These are phyloP conservation scores for Dyspetes luteomarginatus DNA, from an alignment of 2,888 invertebrate species.

Conservation along the genomic window DNA sequence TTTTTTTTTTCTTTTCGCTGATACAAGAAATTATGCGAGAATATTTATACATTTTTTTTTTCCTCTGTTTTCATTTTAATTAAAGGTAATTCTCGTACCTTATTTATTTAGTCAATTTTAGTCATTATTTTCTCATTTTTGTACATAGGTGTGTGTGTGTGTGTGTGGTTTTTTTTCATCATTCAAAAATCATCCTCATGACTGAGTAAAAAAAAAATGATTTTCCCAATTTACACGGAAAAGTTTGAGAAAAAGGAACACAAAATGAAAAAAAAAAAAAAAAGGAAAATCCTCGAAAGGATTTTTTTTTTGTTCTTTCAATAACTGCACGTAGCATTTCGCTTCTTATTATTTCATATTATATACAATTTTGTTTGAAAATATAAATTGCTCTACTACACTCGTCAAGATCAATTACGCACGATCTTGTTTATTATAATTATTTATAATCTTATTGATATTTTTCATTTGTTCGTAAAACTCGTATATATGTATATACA, in stretches of 20 bases:
- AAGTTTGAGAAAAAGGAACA: constrained; percentile 40
- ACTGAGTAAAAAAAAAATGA: constrained; percentile 58
- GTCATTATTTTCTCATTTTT: constrained; percentile 20
- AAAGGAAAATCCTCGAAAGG: not conserved
- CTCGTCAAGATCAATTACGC: constrained; percentile 51
- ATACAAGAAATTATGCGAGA: constrained; percentile 61
- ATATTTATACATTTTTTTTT: constrained; percentile 55
- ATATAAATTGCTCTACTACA: constrained; percentile 57
- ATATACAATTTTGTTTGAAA: constrained; percentile 62
- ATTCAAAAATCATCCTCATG: not conserved
- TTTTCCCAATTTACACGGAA: constrained; percentile 47
- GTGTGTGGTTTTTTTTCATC: constrained; percentile 19
- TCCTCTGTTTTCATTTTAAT: constrained; percentile 48
- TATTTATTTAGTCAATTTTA: constrained; percentile 50
- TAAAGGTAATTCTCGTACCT: constrained; percentile 54
- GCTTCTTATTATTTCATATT: constrained; percentile 30
- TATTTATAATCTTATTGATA: constrained; percentile 56
- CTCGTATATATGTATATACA: constrained; percentile 30
- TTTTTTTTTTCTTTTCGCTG: constrained; percentile 22
- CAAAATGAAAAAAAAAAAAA: not conserved
- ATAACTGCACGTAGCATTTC: no score
- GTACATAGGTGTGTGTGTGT: constrained; percentile 53
- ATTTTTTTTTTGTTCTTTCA: not conserved
- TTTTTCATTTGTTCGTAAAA: not conserved
- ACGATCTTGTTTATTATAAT: constrained; percentile 46